These are phyloP conservation scores for Trissoscelio sp. DNA, from an alignment of 2,888 invertebrate genomes.

Conservation along the genomic window DNA sequence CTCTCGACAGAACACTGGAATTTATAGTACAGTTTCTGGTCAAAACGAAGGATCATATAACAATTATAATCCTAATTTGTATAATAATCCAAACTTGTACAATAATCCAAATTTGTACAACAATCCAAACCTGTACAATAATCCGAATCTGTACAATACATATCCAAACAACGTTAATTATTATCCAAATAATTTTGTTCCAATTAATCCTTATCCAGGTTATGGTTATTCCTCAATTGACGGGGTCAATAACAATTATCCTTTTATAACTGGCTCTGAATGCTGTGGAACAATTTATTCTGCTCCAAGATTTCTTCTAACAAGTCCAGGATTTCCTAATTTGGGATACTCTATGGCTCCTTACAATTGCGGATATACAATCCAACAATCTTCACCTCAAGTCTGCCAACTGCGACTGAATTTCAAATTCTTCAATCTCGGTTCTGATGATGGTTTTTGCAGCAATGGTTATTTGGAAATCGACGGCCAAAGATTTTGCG, in stretches of 20 bases:
- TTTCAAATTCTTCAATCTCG: constrained; percentile 85
- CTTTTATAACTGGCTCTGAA: constrained; percentile 40
- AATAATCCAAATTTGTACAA: constrained; percentile 10
- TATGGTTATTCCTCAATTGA: constrained; percentile 37
- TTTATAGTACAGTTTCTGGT: constrained; percentile 32
- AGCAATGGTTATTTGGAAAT: constrained; percentile 85
- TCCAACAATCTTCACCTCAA: constrained; percentile 83
- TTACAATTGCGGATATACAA: constrained; percentile 84
- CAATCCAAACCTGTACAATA: too few relatives aligned
- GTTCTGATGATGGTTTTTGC: constrained; percentile 82
- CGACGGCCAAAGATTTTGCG: constrained; percentile 85
- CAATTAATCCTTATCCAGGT: constrained; percentile 29
- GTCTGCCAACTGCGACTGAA: constrained; percentile 85
- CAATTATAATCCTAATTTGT: constrained; percentile 14
- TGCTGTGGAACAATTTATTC: constrained; percentile 75
- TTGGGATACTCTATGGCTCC: constrained; percentile 54
- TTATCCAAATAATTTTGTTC: constrained; percentile 47
- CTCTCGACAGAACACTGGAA: constrained; percentile 32
- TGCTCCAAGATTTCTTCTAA: constrained; percentile 82
- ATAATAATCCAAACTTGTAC: too few relatives aligned
- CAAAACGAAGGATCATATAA: constrained; percentile 37
- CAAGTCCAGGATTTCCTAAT: constrained; percentile 86
- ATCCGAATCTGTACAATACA: constrained; percentile 3
- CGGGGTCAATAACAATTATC: constrained; percentile 33
- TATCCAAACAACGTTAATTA: constrained; percentile 1